phyloP scores from a whole-genome alignment of 1,140 invertebrate genomes.

The Ctenoplectra terminalis region DNA sequence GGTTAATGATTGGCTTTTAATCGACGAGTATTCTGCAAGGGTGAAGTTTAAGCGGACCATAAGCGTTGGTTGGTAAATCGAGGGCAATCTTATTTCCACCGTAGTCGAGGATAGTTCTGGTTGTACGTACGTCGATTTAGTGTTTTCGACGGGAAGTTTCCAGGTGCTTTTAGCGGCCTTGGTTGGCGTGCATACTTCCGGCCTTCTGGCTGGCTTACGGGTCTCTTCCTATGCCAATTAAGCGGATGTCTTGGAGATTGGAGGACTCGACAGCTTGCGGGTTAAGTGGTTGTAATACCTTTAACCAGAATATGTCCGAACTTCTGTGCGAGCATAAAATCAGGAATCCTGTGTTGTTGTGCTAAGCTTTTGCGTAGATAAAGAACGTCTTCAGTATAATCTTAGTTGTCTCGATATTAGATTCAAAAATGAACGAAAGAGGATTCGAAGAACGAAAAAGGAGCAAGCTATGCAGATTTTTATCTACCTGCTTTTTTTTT shows the following conservation, averaged over 20 bases:
- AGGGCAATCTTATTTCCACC: conserved; percentile 34
- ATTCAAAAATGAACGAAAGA: too few species aligned
- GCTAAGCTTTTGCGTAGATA: not conserved
- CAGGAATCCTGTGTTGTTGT: not conserved
- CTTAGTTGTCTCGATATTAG: too few species aligned
- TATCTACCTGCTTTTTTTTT: too few species aligned
- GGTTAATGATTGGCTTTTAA: not conserved
- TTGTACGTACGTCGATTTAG: conserved; percentile 52
- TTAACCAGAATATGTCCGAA: conserved; percentile 54
- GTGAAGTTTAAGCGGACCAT: conserved; percentile 21
- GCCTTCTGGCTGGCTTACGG: conserved; percentile 58
- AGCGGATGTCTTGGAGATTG: conserved; percentile 74
- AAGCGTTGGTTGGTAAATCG: conserved; percentile 33
- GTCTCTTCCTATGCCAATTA: conserved; percentile 77
- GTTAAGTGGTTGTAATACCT: conserved; percentile 73
- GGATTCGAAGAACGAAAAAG: too few species aligned
- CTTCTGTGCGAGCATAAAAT: conserved; percentile 22
- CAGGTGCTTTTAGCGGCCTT: conserved; percentile 65
- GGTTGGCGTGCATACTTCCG: conserved; percentile 59
- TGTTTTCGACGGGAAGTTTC: conserved; percentile 66
- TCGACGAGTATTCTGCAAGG: not conserved
- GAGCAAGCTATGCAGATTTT: too few species aligned
- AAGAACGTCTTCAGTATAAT: not conserved
- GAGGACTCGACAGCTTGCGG: conserved; percentile 73
- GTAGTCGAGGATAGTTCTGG: conserved; percentile 42